Conservation (phyloP, 1,140 invertebrate species). For the Ganaspis sp. region DNA sequence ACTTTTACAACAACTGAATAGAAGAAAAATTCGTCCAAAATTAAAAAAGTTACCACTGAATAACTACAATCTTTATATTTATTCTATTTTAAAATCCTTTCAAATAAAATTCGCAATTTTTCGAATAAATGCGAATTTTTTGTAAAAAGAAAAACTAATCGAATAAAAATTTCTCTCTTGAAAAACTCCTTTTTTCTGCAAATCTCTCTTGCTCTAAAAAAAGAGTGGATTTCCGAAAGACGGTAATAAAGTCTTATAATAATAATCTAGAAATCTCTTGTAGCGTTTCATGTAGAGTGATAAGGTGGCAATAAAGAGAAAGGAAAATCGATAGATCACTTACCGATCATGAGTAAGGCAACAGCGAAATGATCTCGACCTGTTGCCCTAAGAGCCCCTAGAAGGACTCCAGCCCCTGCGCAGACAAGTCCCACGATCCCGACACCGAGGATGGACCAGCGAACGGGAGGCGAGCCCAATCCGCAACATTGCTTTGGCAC, state of each 20-base stretch:
- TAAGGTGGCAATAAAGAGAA: conserved; percentile 23
- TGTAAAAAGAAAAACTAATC: too few relatives aligned
- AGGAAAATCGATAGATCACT: conserved; percentile 42
- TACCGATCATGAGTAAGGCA: conserved; percentile 74
- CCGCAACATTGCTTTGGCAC: conserved; percentile 75
- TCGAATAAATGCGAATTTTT: too few relatives aligned
- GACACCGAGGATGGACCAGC: conserved; percentile 74
- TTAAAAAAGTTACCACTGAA: too few relatives aligned
- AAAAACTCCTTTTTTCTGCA: too few relatives aligned
- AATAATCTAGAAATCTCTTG: neutral
- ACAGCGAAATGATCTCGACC: conserved; percentile 74
- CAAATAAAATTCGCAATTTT: too few relatives aligned
- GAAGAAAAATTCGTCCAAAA: too few relatives aligned
- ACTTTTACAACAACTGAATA: too few relatives aligned
- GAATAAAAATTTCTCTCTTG: too few relatives aligned
- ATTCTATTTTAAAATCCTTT: too few relatives aligned
- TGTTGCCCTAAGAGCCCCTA: conserved; percentile 73
- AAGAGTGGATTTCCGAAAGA: too few relatives aligned
- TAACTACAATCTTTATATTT: too few relatives aligned
- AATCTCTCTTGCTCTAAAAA: too few relatives aligned
- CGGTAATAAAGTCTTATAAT: neutral
- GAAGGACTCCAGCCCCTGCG: conserved; percentile 71
- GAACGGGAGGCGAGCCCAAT: conserved; percentile 72
- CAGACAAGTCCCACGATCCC: conserved; percentile 73
- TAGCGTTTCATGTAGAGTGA: neutral